Base-by-base conservation (phyloP, 2,888 invertebrate genomes). In the Scotopteryx bipunctaria region DNA sequence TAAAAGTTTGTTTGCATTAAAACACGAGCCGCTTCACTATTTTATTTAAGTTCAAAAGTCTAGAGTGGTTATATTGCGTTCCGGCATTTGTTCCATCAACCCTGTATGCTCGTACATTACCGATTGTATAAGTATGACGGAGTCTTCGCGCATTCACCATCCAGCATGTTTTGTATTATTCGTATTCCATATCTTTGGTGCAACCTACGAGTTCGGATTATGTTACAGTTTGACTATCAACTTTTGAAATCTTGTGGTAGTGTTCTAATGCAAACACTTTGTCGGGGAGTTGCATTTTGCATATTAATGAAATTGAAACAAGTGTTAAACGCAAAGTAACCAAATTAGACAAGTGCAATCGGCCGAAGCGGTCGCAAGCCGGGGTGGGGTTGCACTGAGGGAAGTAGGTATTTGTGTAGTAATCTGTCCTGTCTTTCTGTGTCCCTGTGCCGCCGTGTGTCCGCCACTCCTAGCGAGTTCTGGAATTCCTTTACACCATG, bases 401-500 rank as follows among this genome's bases (percentile, higher is more conserved):
- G 89, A 80, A 86, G 91, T 91, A 91, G 90, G 90, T 91, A 90
- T 91, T 82, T 91, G 91, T 91, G 90, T 91, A 91, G 91, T 91
- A 91, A 91, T 91, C 91, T 91, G 91, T 91, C 91, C 91, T 91
- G 91, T 91, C 91, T 91, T 91, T 92, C 91, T 93, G 93, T 93
- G 93, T 93, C 93, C 93, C 93, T 93, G 93, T 92, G 91, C 91
- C 91, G 91, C 91, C 91, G 91, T 91, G 90, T 93, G 93, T 93
- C 91, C 93, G 92, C 93, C 92, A 92, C 92, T 92, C 91, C 94
- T 96, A 97, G 97, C 96, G 96, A 96, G 95, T 97, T 97, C 96
- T 97, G 97, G 97, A 97, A 96, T 95, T 97, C 96, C 95, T 97
- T 97, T 95, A 96, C 96, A 94, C 96, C 97, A 95, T 95, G 97